Conservation (phyloP, 2,888 invertebrate genomes). For the Platypus cylindrus region DNA sequence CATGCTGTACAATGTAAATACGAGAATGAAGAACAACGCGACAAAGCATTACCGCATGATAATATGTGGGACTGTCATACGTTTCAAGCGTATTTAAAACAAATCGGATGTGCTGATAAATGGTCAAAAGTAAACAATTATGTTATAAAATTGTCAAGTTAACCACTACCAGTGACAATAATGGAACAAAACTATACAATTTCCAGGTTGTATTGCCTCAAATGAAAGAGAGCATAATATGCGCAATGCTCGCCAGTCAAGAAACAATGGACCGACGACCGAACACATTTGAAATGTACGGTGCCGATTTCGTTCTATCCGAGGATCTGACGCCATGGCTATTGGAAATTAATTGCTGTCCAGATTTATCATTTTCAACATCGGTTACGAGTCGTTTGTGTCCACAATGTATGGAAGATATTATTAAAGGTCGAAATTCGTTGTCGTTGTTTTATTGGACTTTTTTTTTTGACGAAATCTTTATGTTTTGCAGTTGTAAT, state of each 20-base stretch:
- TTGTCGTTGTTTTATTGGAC: background rate
- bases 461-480: background rate
- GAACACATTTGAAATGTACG: conserved; percentile 86
- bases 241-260: conserved; percentile 77
- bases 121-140: conserved; percentile 67
- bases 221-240: conserved; percentile 42
- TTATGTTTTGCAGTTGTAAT: conserved; percentile 53
- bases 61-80: conserved; percentile 93
- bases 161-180: no score
- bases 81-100: conserved; percentile 52
- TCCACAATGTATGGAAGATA: conserved; percentile 77
- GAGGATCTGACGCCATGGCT: conserved; percentile 83
- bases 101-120: conserved; percentile 60
- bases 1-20: conserved; percentile 88
- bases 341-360: conserved; percentile 89
- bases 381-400: conserved; percentile 80
- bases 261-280: conserved; percentile 67
- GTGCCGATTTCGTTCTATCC: conserved; percentile 90
- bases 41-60: conserved; percentile 68
- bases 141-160: no score
- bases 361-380: conserved; percentile 82
- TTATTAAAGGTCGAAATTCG: conserved; percentile 63
- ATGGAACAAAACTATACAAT: no score
- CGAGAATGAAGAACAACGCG: conserved; percentile 51
- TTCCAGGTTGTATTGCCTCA: conserved; percentile 20